Conservation (phyloP, 1,140 invertebrate genomes). For the Drosophila pectinifera region DNA sequence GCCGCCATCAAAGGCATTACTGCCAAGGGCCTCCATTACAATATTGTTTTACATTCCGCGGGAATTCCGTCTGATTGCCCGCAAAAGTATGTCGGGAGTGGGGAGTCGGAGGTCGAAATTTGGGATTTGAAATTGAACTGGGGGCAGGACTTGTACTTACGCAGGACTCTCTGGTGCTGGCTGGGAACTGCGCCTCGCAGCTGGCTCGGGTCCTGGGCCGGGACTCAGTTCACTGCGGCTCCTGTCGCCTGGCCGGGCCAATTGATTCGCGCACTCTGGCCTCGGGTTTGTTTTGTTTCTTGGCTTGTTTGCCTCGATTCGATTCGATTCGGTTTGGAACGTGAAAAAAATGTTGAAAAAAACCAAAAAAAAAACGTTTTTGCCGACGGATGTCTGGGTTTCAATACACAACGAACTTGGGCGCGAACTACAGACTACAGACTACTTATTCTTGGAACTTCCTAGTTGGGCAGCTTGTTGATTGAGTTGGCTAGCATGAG, state of each 20-base stretch:
- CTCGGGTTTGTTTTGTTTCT: neutral
- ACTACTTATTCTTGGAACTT: constrained; percentile 8
- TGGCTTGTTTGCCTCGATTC: neutral
- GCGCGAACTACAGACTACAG: neutral
- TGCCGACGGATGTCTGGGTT: constrained; percentile 55
- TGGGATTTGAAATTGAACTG: too few relatives aligned
- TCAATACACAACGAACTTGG: constrained; percentile 3
- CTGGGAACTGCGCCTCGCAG: constrained; percentile 1
- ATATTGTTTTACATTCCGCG: constrained; percentile 13
- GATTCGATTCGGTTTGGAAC: constrained; percentile 5
- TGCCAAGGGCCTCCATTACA: neutral
- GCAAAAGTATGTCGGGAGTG: constrained; percentile 21
- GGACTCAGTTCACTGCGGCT: constrained; percentile 1
- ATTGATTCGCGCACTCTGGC: too few relatives aligned
- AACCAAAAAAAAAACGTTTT: constrained; percentile 40
- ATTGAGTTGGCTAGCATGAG: constrained; percentile 48
- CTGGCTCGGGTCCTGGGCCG: constrained; percentile 10
- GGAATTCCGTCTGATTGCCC: constrained; percentile 15
- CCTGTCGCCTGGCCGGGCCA: neutral
- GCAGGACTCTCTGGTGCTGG: constrained; percentile 33
- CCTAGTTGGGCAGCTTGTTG: constrained; percentile 43
- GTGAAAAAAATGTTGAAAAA: constrained; percentile 51
- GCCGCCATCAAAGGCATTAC: constrained; percentile 18
- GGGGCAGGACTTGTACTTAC: constrained; percentile 29
- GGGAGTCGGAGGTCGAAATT: neutral